Conservation (phyloP, 2,797 vertebrate species). For the Labroides dimidiatus region DNA sequence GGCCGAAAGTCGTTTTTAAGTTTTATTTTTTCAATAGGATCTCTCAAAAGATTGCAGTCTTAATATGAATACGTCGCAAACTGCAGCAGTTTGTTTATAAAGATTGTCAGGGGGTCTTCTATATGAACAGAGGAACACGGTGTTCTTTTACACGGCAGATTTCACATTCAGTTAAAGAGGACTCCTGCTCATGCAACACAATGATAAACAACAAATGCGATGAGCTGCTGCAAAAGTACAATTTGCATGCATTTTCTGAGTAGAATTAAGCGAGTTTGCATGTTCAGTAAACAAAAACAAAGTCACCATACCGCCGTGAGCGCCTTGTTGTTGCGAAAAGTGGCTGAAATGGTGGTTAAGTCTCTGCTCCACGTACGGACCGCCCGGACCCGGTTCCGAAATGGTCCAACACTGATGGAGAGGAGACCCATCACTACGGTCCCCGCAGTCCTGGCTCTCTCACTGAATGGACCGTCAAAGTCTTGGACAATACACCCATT, state of each 20-base stretch:
- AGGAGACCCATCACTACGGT: slow-evolving; percentile 57
- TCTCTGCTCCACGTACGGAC: slow-evolving; percentile 54
- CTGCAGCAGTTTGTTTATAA: slow-evolving; percentile 20
- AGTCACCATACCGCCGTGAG: slow-evolving; percentile 47
- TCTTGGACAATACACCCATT: not conserved
- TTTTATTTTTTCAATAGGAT: slow-evolving; percentile 1
- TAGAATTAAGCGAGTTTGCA: no score
- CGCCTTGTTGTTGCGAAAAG: slow-evolving; percentile 14
- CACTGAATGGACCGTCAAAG: not conserved
- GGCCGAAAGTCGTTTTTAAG: slow-evolving; percentile 16
- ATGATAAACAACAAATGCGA: not conserved
- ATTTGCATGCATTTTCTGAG: not conserved
- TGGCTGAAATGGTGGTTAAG: slow-evolving; percentile 26
- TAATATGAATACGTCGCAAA: slow-evolving; percentile 28
- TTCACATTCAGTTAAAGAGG: fast-evolving
- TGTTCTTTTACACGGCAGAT: slow-evolving; percentile 34
- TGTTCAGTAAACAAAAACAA: slow-evolving; percentile 26
- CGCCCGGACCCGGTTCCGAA: slow-evolving; percentile 50
- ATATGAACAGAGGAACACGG: slow-evolving; percentile 20
- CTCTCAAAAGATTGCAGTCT: slow-evolving; percentile 25
- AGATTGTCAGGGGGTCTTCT: not conserved
- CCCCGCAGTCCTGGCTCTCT: not conserved
- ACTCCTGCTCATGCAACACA: not conserved
- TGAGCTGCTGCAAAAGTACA: not conserved
- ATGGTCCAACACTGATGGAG: slow-evolving; percentile 29